Evolutionary conservation across 1,140 invertebrate species (phyloP), one percentile per base, ranked within the genome.

Genomic region (Hyles vespertilio): DNA sequence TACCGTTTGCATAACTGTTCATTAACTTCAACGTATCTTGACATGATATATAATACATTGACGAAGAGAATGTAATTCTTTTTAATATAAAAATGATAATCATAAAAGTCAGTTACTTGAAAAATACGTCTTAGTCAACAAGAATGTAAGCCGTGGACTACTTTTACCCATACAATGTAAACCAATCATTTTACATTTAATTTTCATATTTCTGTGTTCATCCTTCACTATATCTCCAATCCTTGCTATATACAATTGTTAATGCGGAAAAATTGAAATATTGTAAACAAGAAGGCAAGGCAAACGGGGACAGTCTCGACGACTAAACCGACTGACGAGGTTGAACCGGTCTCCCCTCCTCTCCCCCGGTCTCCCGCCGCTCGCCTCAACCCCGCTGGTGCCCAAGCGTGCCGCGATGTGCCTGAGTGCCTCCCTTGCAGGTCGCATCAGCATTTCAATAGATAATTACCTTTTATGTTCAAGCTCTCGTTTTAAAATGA

Each of bases 241-340:
- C 22, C 22, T 22, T 22, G 22, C 22, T 22, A 22, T 48, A 5
- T n/a, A 12, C 11, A 3, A 48, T 48, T 48, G 7, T 48, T 53
- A 5, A 44, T 53, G 43, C 10, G 52, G 52, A 54, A 52, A 54
- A 44, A 54, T 40, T 54, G 22, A 54, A 55, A 50, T 58, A 68
- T 56, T 58, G 51, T 58, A 75, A 72, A 74, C 69, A 74, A 65
- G 36, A 40, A 40, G 36, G 36, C 72, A 72, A 79, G 72, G 77
- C 65, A 79, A 86, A 86, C 74, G 81, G 66, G 81, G 81, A 81
- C 83, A 85, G 61, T 63, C 22, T 22, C 22, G 61, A 69, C 59
- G 67, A 61, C 69, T 69, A 72, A 64, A 69, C 60, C 67, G 57
- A 74, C 68, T 67, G 73, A 72, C 72, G 73, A 67, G 61, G 69